Evolutionary conservation across 2,888 invertebrate genomes (phyloP).

Genomic region (Polietes domitor): DNA sequence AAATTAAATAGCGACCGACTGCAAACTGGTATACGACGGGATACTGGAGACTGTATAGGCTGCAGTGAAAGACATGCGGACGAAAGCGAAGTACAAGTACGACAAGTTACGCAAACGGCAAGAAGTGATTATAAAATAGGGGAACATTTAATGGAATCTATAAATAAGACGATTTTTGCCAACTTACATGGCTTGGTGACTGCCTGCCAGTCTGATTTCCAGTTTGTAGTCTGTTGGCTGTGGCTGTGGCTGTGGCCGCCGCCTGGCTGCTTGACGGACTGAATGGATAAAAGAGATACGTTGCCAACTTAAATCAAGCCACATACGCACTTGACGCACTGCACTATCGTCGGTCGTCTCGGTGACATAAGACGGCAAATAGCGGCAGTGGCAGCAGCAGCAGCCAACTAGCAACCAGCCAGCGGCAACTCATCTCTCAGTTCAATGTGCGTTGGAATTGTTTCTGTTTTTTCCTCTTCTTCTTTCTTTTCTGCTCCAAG

Average conservation of each 20-base stretch:
- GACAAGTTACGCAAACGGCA: conserved; percentile 52
- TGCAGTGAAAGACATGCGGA: conserved; percentile 24
- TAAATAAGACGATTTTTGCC: conserved; percentile 62
- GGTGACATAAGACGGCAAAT: conserved; percentile 53
- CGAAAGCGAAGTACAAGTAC: no score
- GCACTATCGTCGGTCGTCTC: conserved; percentile 34
- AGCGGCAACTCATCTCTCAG: conserved; percentile 5
- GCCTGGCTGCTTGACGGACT: conserved; percentile 27
- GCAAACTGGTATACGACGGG: not conserved
- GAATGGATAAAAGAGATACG: conserved; percentile 29
- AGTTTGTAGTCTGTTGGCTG: conserved; percentile 15
- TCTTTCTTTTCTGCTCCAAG: conserved; percentile 9
- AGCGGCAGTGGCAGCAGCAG: conserved; percentile 22
- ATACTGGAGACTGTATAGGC: not conserved
- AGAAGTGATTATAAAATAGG: conserved; percentile 57
- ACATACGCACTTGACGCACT: conserved; percentile 65
- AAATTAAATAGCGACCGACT: conserved; percentile 14
- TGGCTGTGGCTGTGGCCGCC: conserved; percentile 34
- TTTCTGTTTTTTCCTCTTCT: conserved; percentile 6
- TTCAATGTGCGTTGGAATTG: conserved; percentile 1
- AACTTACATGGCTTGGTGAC: conserved; percentile 44
- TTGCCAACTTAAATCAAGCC: conserved; percentile 62
- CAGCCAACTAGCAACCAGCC: not conserved
- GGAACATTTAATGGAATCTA: conserved; percentile 64
- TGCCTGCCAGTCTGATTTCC: conserved; percentile 18